These are phyloP conservation scores for Pocillopora damicornis DNA, from an alignment of 64 coral and sea anemone species.

Conservation along the genomic window DNA sequence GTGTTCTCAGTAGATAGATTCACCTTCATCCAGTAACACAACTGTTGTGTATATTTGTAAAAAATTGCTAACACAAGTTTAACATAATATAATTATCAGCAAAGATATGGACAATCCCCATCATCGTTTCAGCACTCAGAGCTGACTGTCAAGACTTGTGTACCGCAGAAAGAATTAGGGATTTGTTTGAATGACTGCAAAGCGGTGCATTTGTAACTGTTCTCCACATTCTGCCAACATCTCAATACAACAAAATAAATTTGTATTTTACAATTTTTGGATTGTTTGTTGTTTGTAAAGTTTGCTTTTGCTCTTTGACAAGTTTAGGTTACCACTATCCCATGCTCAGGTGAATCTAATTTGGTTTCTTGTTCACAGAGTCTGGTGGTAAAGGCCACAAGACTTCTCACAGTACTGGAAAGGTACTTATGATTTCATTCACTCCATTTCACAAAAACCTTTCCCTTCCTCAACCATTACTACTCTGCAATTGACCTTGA, in stretches of 20 bases:
- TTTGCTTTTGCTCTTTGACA: neutral
- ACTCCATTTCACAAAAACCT: conserved; percentile 4
- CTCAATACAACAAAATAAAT: conserved; percentile 36
- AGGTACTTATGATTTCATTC: conserved; percentile 63
- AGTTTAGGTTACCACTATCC: conserved; percentile 27
- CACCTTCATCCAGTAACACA: neutral
- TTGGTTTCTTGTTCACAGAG: conserved; percentile 83
- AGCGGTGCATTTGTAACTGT: conserved; percentile 22
- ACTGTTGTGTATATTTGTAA: neutral
- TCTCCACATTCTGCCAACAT: neutral
- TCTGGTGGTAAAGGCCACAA: conserved; percentile 69
- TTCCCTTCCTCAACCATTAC: neutral
- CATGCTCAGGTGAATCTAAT: conserved; percentile 41
- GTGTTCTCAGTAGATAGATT: conserved; percentile 3
- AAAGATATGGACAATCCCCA: neutral
- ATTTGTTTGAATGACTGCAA: neutral
- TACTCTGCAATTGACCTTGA: neutral
- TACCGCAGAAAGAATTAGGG: neutral
- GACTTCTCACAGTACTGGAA: conserved; percentile 62
- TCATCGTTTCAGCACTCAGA: neutral
- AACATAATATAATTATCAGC: neutral
- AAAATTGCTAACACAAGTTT: conserved; percentile 2
- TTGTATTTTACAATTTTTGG: conserved; percentile 41
- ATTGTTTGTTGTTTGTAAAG: conserved; percentile 36
- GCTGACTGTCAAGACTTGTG: neutral